These are phyloP conservation scores for Python bivittatus DNA, from an alignment of 2,113 vertebrate species.

Conservation along the genomic window DNA sequence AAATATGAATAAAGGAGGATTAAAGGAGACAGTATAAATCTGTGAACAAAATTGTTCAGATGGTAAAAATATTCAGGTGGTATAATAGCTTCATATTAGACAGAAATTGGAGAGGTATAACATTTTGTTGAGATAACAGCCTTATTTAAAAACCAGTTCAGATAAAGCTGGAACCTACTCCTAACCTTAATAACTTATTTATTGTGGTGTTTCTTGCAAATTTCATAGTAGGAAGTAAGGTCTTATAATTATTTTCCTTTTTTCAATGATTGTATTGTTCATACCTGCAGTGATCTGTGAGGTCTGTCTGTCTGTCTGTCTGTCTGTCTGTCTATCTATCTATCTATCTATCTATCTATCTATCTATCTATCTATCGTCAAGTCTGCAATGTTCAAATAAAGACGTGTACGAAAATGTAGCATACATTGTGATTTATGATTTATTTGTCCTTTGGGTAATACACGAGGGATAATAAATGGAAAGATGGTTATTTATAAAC, in stretches of 20 bases:
- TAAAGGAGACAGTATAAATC: neutral
- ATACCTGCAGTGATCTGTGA: too few relatives aligned
- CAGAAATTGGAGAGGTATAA: neutral
- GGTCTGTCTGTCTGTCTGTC: too few relatives aligned
- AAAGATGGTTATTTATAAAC: neutral
- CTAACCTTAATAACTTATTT: neutral
- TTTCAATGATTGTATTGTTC: neutral
- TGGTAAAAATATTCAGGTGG: neutral
- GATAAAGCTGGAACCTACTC: neutral
- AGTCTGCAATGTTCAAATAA: neutral
- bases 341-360: neutral
- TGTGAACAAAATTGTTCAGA: neutral
- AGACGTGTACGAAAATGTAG: neutral
- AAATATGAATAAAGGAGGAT: neutral
- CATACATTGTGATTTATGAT: neutral
- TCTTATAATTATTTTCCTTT: neutral
- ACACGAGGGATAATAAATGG: neutral
- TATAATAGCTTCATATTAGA: neutral
- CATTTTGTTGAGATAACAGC: neutral
- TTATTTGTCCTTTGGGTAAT: neutral
- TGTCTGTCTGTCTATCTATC: too few relatives aligned
- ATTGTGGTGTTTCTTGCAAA: neutral
- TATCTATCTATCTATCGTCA: neutral
- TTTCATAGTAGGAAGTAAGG: neutral
- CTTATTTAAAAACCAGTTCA: neutral